These are phyloP conservation scores for Metopolophium dirhodum DNA, from an alignment of 1,140 invertebrate species.

Conservation along the genomic window DNA sequence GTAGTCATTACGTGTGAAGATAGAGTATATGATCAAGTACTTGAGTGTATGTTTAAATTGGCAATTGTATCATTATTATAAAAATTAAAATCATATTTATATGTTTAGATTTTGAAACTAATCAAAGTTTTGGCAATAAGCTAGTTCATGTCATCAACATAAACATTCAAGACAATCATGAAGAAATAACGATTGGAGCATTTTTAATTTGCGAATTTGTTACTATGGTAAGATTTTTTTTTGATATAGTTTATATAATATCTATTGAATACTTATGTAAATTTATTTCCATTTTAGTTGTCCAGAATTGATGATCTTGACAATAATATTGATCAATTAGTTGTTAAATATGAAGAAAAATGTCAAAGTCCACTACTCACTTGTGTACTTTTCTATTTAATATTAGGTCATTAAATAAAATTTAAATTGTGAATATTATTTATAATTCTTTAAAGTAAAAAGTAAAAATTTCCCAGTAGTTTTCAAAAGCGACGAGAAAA, in stretches of 20 bases:
- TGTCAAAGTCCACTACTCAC: slow-evolving; percentile 89
- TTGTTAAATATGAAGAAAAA: slow-evolving; percentile 94
- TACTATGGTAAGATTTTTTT: slow-evolving; percentile 73
- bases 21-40: slow-evolving; percentile 93
- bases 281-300: slow-evolving; percentile 69
- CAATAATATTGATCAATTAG: slow-evolving; percentile 96
- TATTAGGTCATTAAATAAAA: background rate
- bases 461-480: too few species aligned
- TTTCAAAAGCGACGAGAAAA: too few species aligned
- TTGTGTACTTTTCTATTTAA: slow-evolving; percentile 91
- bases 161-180: slow-evolving; percentile 99
- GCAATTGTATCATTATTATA: background rate
- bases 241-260: background rate
- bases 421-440: too few species aligned
- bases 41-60: slow-evolving; percentile 64
- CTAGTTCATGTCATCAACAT: slow-evolving; percentile 98
- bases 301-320: slow-evolving; percentile 91
- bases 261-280: background rate
- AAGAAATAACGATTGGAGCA: slow-evolving; percentile 99
- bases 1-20: slow-evolving; percentile 98
- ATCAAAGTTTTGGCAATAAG: slow-evolving; percentile 72
- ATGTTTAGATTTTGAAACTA: slow-evolving; percentile 64
- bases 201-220: slow-evolving; percentile 97
- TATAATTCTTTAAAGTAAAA: too few species aligned
- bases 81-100: background rate